These are phyloP conservation scores for Clanis bilineata DNA, from an alignment of 2,888 invertebrate genomes.

Conservation along the genomic window DNA sequence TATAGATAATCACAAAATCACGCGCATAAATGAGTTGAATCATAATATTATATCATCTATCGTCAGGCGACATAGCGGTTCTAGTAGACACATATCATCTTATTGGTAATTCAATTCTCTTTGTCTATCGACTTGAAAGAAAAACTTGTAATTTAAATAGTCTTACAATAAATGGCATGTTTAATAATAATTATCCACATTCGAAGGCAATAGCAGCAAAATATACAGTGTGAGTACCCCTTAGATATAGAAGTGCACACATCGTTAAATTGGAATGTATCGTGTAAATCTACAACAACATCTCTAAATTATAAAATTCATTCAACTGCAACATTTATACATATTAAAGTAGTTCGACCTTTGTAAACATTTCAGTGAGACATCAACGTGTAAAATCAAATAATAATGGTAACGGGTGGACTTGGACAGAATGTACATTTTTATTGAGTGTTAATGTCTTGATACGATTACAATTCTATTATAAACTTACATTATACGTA, in stretches of 20 bases:
- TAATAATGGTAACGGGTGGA: not conserved
- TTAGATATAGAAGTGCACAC: not conserved
- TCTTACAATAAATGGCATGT: not conserved
- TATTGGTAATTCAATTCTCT: not conserved
- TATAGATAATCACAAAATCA: too few relatives aligned
- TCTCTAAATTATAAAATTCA: slow-evolving; percentile 5
- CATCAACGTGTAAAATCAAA: not conserved
- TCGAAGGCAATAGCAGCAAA: slow-evolving; percentile 6
- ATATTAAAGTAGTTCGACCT: not conserved
- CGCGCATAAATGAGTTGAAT: not conserved
- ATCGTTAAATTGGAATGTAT: not conserved
- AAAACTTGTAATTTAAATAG: not conserved
- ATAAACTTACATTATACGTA: not conserved
- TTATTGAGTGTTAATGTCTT: not conserved
- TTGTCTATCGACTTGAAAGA: not conserved
- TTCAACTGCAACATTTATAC: not conserved
- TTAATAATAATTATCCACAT: not conserved
- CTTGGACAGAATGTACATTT: not conserved
- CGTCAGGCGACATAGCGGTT: not conserved
- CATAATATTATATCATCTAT: not conserved
- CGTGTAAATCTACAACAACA: not conserved
- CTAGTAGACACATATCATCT: too few relatives aligned
- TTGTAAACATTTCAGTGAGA: not conserved
- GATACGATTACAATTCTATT: not conserved
- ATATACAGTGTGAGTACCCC: not conserved